Conservation (phyloP, 1,140 invertebrate species). For the Monomorium pharaonis region DNA sequence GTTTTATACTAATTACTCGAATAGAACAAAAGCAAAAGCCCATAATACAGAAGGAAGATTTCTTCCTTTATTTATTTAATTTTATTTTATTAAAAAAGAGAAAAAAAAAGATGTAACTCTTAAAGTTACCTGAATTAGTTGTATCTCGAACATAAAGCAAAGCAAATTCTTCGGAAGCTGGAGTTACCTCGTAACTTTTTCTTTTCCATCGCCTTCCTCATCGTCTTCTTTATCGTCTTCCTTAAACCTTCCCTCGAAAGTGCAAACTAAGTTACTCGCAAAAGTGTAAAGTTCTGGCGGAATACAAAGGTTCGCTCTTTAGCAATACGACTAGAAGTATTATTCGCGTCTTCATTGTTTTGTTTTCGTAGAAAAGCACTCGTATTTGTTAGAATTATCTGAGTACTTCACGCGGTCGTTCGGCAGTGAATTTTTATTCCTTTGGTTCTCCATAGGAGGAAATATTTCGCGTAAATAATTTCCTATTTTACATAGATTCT, state of each 20-base stretch:
- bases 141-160: slow-evolving; percentile 23
- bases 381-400: slow-evolving; percentile 9
- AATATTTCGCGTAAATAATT: neutral
- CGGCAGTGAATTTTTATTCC: neutral
- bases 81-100: too few species aligned
- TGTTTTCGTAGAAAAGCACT: slow-evolving; percentile 18
- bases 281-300: slow-evolving; percentile 29
- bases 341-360: slow-evolving; percentile 28
- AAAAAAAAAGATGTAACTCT: neutral
- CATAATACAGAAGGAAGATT: neutral
- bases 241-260: slow-evolving; percentile 31
- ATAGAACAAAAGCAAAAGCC: neutral
- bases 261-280: slow-evolving; percentile 6
- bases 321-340: slow-evolving; percentile 18
- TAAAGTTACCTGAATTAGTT: slow-evolving; percentile 64
- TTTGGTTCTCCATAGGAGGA: neutral
- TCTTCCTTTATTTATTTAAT: too few species aligned
- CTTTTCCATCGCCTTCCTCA: slow-evolving; percentile 31
- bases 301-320: slow-evolving; percentile 36
- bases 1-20: neutral
- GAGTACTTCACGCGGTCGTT: neutral
- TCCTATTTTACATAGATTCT: neutral
- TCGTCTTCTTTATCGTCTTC: slow-evolving; percentile 17
- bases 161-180: slow-evolving; percentile 39
- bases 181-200: slow-evolving; percentile 28